Evolutionary conservation across 2,797 vertebrate genomes (phyloP), one percentile per base, ranked within the genome.

Genomic region (Microhierax caerulescens): DNA sequence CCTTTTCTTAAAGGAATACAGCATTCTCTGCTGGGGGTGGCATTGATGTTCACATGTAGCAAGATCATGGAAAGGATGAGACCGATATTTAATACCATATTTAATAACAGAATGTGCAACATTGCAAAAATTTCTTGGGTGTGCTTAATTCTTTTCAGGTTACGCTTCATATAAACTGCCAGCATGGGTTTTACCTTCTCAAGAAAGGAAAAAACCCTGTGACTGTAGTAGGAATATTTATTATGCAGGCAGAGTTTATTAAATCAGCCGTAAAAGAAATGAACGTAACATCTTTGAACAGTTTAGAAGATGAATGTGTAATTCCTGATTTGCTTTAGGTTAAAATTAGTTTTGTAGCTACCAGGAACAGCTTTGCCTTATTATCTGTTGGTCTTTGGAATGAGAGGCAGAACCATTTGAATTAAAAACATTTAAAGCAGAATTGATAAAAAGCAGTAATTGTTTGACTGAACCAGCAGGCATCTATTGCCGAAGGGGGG

Each of bases 181-280:
- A 86, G 68, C n/a, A 20, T 9, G 1, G n/a, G 51, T 89, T 95
- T 98, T 95, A 76, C 59, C 7, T 96, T 54, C 90, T 88, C 69
- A 30, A 37, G 47, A 86, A 68, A 83, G 84, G 87, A 88, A 93
- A 73, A 95, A 95, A 48, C 34, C 60, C 34, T 94, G 77, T 95
- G 93, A 97, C 89, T 94, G 11, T 86, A 73, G 82, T 50, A 80
- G 79, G 89, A 96, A 94, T 96, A 88, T 97, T 96, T 97, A 93
- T 97, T 96, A 93, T 95, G 86, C 86, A 89, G 92, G 81, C 95
- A 97, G 95, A 97, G 97, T 95, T 97, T 97, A 97, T 97, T 97
- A 98, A 97, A 98, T 98, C 97, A 97, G 68, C 94, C 13, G 6
- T 89, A 91, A 94, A 97, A 93, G 85, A 97, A 96, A 96, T 93